Evolutionary conservation across 1,140 invertebrate genomes (phyloP), one percentile per base, ranked within the genome.

Genomic region (Drosophila subpulchrella): DNA sequence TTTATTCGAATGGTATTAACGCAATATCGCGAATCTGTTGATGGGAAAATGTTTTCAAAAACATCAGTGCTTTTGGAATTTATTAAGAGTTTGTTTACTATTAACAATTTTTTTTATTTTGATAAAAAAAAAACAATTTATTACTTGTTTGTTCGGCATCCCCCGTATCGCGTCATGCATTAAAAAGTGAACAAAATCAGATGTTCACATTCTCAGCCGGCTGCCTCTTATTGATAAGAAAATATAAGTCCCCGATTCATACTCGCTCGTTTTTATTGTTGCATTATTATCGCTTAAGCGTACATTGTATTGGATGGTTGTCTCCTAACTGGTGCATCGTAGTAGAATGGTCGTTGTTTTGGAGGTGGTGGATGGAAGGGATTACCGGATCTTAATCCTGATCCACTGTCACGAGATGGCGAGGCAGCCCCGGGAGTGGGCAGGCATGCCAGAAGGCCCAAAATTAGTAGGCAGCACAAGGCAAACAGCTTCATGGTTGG

Each of bases 371-470:
- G 13, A 0, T 27, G 11, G 15, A 32, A 76, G 8, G 60, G 71
- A 17, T 11, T 57, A 1, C 81, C 58, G 11, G 70, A 3, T 12
- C 67, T 53, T 57, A 41, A 73, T 44, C 42, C 42, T 8, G 46
- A 8, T 32, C 83, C 83, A 56, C 56, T 76, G 53, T 86, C 51
- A 2, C 83, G 79, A 8, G 83, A 86, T 7, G 83, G 79, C 0
- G n/a, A 48, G 1, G 71, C 63, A 2, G 13, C 6, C 5, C 46
- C 17, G 15, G 54, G 36, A 10, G 75, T 13, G 3, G 62, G 15
- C n/a, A 86, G 50, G 12, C 59, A 38, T 0, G 54, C 61, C 5
- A 82, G 8, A 1, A 84, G 13, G 7, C 55, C 76, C 61, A 84
- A 2, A 11, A 62, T 24, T 0, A 86, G 48, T 17, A 79, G 48